Evolutionary conservation across 2,888 invertebrate genomes (phyloP).

Genomic region (Eustalomyia histrio): DNA sequence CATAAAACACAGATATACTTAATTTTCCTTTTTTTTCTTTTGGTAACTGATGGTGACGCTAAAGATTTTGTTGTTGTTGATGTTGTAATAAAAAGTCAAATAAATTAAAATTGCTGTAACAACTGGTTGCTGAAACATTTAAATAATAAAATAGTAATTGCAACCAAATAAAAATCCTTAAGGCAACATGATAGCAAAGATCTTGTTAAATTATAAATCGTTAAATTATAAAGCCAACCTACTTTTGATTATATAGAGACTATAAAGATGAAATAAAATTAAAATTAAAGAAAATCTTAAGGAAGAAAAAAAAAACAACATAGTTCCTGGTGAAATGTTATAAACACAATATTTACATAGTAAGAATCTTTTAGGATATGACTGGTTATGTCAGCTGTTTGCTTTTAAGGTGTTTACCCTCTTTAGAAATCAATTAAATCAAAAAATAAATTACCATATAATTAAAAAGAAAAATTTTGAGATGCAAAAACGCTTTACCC

Average conservation of each 20-base stretch:
- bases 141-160: neutral
- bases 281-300: neutral
- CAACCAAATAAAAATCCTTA: slow-evolving; percentile 20
- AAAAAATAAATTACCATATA: too few relatives aligned
- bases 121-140: slow-evolving; percentile 6
- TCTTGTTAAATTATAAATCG: slow-evolving; percentile 21
- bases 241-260: neutral
- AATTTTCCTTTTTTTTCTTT: neutral
- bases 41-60: neutral
- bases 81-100: slow-evolving; percentile 14
- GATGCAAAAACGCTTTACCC: too few relatives aligned
- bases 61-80: neutral
- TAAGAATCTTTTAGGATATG: neutral
- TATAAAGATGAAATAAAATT: neutral
- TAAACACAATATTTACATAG: neutral
- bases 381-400: slow-evolving; percentile 5
- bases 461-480: too few relatives aligned
- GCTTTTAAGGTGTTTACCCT: too few relatives aligned
- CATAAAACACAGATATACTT: too few relatives aligned
- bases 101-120: slow-evolving; percentile 35
- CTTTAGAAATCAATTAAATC: too few relatives aligned
- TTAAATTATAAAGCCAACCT: too few relatives aligned
- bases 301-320: neutral
- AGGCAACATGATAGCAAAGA: slow-evolving; percentile 22
- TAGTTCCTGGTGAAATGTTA: neutral